phyloP scores from a whole-genome alignment of 2,113 vertebrate genomes.

The Typhlomys cinereus region DNA sequence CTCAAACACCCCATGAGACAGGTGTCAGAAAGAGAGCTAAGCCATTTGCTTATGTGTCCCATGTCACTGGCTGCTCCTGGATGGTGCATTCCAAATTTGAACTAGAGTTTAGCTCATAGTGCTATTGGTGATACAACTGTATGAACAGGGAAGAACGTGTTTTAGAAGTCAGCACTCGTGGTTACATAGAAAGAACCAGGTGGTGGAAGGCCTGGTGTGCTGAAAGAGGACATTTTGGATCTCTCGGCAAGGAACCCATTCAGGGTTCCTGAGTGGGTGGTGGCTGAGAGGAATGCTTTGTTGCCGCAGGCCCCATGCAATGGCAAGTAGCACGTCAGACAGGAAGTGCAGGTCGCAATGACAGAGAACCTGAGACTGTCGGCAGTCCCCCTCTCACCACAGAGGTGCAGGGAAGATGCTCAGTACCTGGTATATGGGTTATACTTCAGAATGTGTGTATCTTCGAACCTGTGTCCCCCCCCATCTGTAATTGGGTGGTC shows the following conservation, averaged over 20 bases:
- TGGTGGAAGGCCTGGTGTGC: not conserved
- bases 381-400: not conserved
- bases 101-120: not conserved
- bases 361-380: too few species aligned
- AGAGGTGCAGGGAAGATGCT: not conserved
- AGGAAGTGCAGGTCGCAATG: not conserved
- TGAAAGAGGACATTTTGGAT: not conserved
- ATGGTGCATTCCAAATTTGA: not conserved
- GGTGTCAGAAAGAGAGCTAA: not conserved
- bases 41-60: not conserved
- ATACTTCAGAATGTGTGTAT: not conserved
- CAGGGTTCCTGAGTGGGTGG: not conserved
- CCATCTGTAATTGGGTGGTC: not conserved
- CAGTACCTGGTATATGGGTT: not conserved
- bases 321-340: accelerated
- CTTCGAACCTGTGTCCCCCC: not conserved
- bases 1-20: not conserved
- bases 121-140: not conserved
- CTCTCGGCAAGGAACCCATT: not conserved
- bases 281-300: not conserved
- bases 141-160: not conserved
- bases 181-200: not conserved
- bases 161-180: not conserved
- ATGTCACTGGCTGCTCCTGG: not conserved
- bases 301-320: not conserved